A percentile compares a stretch with the other conserved stretches of the same genome.
Conservation (phyloP, 2,888 invertebrate species). For the Ormyrus labotus region DNA sequence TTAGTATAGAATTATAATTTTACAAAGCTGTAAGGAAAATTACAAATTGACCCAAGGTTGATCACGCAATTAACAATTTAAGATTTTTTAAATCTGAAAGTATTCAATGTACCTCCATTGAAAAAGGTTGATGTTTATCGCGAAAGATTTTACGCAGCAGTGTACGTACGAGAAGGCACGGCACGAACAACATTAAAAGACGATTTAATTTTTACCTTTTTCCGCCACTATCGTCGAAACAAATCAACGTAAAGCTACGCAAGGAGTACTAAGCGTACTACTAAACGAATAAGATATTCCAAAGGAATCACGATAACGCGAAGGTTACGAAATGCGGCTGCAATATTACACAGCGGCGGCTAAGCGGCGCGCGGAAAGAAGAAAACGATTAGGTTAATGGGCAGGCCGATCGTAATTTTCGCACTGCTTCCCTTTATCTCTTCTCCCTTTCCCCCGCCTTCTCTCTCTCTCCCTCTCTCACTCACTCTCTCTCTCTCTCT, state of each 20-base stretch:
- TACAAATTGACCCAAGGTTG: too few relatives aligned
- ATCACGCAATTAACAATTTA: too few relatives aligned
- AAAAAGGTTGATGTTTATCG: too few relatives aligned
- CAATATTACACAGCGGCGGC: slow-evolving; percentile 22
- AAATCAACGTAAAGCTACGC: not conserved
- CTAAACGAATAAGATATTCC: slow-evolving; percentile 11
- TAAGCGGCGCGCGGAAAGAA: slow-evolving; percentile 55
- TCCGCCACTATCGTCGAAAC: too few relatives aligned
- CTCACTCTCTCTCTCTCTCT: not conserved
- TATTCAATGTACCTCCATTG: too few relatives aligned
- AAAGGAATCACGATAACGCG: slow-evolving; percentile 33
- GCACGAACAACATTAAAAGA: too few relatives aligned
- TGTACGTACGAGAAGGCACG: too few relatives aligned
- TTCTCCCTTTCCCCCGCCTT: slow-evolving; percentile 26
- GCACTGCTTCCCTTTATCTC: slow-evolving; percentile 40
- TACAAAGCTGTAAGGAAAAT: not conserved
- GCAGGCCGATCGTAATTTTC: slow-evolving; percentile 42
- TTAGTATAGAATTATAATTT: too few relatives aligned
- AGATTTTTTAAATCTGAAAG: too few relatives aligned
- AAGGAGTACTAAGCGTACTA: not conserved
- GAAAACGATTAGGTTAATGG: slow-evolving; percentile 61
- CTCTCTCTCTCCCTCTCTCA: not conserved
- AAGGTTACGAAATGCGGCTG: slow-evolving; percentile 14
- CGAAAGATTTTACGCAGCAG: too few relatives aligned
- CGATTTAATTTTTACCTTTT: too few relatives aligned